Percentiles rank a stretch among this genome's conserved stretches.
Conservation (phyloP, 2,797 vertebrate genomes). For the Lagodon rhomboides region DNA sequence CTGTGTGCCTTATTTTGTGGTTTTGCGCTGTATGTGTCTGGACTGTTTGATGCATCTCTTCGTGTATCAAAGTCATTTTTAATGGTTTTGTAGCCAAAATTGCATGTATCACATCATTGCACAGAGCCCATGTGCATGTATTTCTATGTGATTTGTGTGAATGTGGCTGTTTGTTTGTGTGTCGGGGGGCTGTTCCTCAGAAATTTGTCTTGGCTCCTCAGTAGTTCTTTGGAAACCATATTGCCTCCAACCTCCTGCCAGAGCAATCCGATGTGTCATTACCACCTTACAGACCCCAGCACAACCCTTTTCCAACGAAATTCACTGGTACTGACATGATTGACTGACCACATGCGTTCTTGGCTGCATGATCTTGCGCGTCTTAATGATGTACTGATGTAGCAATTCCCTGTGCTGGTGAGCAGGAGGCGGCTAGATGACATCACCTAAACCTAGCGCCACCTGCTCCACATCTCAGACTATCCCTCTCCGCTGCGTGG, state of each 20-base stretch:
- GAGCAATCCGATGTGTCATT: slow-evolving; percentile 6
- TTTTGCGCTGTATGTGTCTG: not conserved
- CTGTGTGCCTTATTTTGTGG: not conserved
- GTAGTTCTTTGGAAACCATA: slow-evolving; percentile 43
- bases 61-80: slow-evolving; percentile 12
- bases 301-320: slow-evolving; percentile 54
- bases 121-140: slow-evolving; percentile 5
- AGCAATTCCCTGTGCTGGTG: slow-evolving; percentile 87
- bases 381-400: slow-evolving; percentile 46
- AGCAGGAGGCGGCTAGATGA: slow-evolving; percentile 83
- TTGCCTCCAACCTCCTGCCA: slow-evolving; percentile 62
- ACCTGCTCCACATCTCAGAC: slow-evolving; percentile 91
- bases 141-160: not conserved
- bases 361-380: not conserved
- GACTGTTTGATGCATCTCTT: slow-evolving; percentile 9
- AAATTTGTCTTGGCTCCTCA: slow-evolving; percentile 70
- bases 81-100: not conserved
- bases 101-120: slow-evolving; percentile 34
- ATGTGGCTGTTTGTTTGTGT: too few relatives aligned
- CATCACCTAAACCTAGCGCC: slow-evolving; percentile 86
- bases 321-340: slow-evolving; percentile 40
- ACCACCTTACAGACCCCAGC: slow-evolving; percentile 13
- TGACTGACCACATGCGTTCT: slow-evolving; percentile 21
- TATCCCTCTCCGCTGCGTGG: slow-evolving; percentile 91
- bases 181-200: slow-evolving; percentile 13